Base-by-base conservation (phyloP, 2,113 vertebrate species). In the Thryonomys swinderianus region DNA sequence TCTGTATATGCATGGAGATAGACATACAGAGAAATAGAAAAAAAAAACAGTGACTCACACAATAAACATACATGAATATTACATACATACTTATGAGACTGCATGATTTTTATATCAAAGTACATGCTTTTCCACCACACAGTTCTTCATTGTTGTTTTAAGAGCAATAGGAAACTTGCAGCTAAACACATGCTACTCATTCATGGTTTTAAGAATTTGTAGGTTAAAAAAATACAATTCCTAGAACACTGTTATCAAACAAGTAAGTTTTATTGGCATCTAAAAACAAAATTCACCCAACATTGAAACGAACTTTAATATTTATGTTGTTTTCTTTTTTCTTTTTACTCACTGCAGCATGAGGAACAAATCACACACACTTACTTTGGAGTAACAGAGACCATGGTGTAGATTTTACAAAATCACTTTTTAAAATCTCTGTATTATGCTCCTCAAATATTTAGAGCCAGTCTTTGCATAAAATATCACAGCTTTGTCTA, bases 221-320 rank as follows among this genome's bases (percentile, higher is more conserved):
- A 98, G 97, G 90, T 98, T 98, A 98, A 99, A 99, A 98, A 99
- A 99, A 99, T 99, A 99, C 99, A 99, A 99, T 99, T 99, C 99
- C 99, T 99, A 99, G 99, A 99, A 99, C 99, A 99, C 98, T 99
- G 99, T 98, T 99, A 99, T 99, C 99, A 99, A 99, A 99, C 99
- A 99, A 99, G 88, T 98, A 99, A 99, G 99, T 99, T 99, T 99
- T 99, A 99, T 99, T 99, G 99, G 99, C 99, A 99, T 99, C 99
- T 99, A 99, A 99, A 99, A 99, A 99, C 99, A 99, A 98, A 99
- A 99, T 99, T 99, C 99, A 99, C 98, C 99, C 98, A 98, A 99
- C 99, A 99, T 99, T 99, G 98, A 99, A 99, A 99, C 98, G 98
- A 98, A 99, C 97, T 98, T 98, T 97, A 97, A 98, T 98, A 93